A percentile compares a stretch with the other conserved stretches of the same genome.
Evolutionary conservation across 2,797 vertebrate species (phyloP).

Genomic region (Centropyge bicolor): DNA sequence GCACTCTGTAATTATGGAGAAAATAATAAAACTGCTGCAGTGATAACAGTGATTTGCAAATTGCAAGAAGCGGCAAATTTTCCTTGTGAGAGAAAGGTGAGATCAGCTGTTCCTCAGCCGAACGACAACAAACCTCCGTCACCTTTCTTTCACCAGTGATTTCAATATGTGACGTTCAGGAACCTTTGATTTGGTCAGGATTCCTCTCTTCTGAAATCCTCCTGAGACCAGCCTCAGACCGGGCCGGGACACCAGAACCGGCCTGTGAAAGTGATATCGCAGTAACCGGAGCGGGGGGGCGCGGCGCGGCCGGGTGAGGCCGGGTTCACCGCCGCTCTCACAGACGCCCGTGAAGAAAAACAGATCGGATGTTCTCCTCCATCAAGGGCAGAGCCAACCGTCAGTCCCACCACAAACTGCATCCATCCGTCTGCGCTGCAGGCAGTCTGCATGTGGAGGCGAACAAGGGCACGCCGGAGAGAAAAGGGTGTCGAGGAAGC

Average conservation of each 20-base stretch:
- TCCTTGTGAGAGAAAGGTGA: constrained; percentile 39
- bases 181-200: neutral
- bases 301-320: constrained; percentile 27
- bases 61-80: constrained; percentile 45
- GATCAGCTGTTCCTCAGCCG: constrained; percentile 2
- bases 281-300: constrained; percentile 57
- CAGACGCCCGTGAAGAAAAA: constrained; percentile 25
- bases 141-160: neutral
- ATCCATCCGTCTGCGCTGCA: constrained; percentile 50
- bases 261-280: constrained; percentile 51
- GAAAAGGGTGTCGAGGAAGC: constrained; percentile 55
- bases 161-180: neutral
- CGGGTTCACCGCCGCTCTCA: constrained; percentile 42
- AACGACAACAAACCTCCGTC: constrained; percentile 29
- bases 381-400: constrained; percentile 55
- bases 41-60: constrained; percentile 62
- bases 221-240: constrained; percentile 15
- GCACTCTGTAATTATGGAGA: constrained; percentile 58
- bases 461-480: constrained; percentile 39
- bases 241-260: constrained; percentile 30
- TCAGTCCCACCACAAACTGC: constrained; percentile 51
- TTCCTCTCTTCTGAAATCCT: neutral
- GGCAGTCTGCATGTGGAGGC: constrained; percentile 3
- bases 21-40: constrained; percentile 68
- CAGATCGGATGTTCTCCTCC: constrained; percentile 54